phyloP scores from a whole-genome alignment of 2,888 invertebrate genomes.

The Entomobrya multifasciata region DNA sequence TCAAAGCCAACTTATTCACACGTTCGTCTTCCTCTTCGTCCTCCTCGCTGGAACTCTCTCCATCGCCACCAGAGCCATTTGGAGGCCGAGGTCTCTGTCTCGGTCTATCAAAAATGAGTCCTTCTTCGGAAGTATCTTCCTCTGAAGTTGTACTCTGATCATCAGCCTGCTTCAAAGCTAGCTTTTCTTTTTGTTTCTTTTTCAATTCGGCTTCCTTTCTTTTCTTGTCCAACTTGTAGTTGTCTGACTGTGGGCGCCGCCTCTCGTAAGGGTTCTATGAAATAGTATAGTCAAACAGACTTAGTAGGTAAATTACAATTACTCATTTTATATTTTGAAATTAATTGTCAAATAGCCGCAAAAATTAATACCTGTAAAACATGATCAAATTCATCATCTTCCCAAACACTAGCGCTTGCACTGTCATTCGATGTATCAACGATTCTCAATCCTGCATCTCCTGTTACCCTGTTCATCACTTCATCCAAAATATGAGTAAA shows the following conservation, averaged over 20 bases:
- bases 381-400: conserved; percentile 75
- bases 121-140: conserved; percentile 64
- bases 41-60: conserved; percentile 65
- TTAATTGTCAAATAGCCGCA: too few species aligned
- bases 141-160: conserved; percentile 47
- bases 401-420: conserved; percentile 68
- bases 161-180: conserved; percentile 34
- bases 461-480: conserved; percentile 65
- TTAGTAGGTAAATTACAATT: too few species aligned
- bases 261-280: conserved; percentile 64
- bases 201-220: conserved; percentile 37
- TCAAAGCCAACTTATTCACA: background rate
- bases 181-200: conserved; percentile 26
- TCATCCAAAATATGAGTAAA: conserved; percentile 72
- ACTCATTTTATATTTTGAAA: too few species aligned
- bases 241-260: conserved; percentile 18
- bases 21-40: conserved; percentile 29
- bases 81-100: conserved; percentile 30
- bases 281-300: too few species aligned
- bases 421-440: conserved; percentile 71
- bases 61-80: conserved; percentile 26
- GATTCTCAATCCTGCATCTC: conserved; percentile 66
- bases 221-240: conserved; percentile 55
- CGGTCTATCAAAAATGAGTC: conserved; percentile 51
- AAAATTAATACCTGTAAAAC: conserved; percentile 40